phyloP scores from a whole-genome alignment of 2,797 vertebrate genomes.

The Acropternis orthonyx region DNA sequence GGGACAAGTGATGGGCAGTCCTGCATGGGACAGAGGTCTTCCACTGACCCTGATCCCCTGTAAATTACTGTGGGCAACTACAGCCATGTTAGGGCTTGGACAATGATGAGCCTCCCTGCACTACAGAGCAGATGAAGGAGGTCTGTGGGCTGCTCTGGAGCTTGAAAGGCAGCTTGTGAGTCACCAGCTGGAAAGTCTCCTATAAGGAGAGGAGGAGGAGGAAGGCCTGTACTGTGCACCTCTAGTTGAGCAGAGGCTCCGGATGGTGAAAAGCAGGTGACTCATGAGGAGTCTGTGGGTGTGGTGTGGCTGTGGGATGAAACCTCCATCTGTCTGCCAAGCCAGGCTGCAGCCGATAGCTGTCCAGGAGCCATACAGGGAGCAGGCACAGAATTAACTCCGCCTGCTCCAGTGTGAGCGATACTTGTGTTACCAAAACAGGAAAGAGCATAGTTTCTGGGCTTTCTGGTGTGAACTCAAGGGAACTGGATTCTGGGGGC shows the following conservation, averaged over 20 bases:
- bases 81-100: neutral
- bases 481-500: neutral
- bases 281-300: conserved; percentile 32
- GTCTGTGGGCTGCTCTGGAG: neutral
- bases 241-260: neutral
- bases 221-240: neutral
- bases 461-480: neutral
- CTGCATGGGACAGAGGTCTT: neutral
- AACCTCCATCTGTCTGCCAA: conserved; percentile 36
- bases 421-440: neutral
- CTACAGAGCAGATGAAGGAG: neutral
- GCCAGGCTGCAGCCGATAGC: neutral
- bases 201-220: neutral
- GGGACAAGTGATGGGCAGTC: neutral
- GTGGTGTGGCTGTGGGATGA: conserved; percentile 38
- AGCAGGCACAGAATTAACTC: conserved; percentile 2
- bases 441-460: neutral
- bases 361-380: neutral
- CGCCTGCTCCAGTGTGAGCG: neutral
- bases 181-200: neutral
- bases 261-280: conserved; percentile 22
- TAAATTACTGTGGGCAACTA: neutral
- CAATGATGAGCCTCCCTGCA: neutral
- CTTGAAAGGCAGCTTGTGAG: conserved; percentile 3
- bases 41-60: neutral